Evolutionary conservation across 2,113 vertebrate genomes (phyloP), one percentile per base, ranked within the genome.

Genomic region (Gambusia affinis): DNA sequence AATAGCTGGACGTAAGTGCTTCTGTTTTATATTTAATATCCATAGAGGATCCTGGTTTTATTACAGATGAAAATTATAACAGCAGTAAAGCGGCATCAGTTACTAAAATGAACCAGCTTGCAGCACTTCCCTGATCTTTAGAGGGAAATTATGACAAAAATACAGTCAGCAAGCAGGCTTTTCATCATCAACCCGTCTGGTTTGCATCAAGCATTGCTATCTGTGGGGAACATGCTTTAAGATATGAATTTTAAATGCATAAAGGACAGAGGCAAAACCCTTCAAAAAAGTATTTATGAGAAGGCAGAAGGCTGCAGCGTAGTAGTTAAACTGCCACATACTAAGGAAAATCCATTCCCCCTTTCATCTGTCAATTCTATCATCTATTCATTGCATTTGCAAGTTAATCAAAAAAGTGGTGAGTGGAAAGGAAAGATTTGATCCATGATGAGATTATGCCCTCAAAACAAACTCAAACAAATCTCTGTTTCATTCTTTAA

Each of bases 131-230:
- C 62, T 81, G 57, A 72, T 63, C 22, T 42, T 93, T 84, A 91
- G 88, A 78, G 73, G 93, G 93, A 94, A 95, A 94, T 93, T 92
- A 90, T 92, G 93, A 93, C 92, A 93, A 93, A 95, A 94, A 57
- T 57, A n/a, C 17, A 8, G 92, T 35, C 0, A 11, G 84, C 81
- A 80, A 72, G 65, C 77, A 0, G 12, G 89, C 77, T 68, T 64
- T 76, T 51, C 75, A 76, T 74, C 72, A 78, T 74, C 73, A 78
- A 37, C 54, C 72, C 60, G 54, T 27, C 44, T 54, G n/a, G n/a
- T 35, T 64, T 64, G 37, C 61, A 15, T 84, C 37, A 57, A 67
- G n/a, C 81, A 63, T 76, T 57, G 51, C 22, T n/a, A 1, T 22
- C 47, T 54, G 47, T 54, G 19, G 17, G 4, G 47, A 54, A 54